Evolutionary conservation across 2,888 invertebrate species (phyloP).

Genomic region (Acleris holmiana): DNA sequence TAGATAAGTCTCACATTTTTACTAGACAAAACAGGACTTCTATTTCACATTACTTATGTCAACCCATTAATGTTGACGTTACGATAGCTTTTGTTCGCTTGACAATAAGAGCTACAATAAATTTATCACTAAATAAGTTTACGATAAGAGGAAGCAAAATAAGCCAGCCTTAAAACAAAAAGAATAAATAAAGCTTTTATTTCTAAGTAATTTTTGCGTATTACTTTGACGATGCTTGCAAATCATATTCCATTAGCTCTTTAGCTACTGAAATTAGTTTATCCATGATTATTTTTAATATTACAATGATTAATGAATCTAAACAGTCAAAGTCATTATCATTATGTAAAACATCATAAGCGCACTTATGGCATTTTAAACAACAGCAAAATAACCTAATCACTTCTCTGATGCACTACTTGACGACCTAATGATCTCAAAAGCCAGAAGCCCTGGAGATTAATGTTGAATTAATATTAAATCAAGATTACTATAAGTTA

Average conservation of each 20-base stretch:
- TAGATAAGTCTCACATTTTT: no score
- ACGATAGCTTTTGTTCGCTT: no score
- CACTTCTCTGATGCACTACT: conserved; percentile 9
- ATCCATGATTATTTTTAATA: not conserved
- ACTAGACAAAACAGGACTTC: no score
- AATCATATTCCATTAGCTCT: not conserved
- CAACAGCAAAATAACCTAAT: conserved; percentile 11
- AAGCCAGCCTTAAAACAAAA: no score
- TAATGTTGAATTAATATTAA: conserved; percentile 50
- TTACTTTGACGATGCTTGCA: no score
- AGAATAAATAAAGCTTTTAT: no score
- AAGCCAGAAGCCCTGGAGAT: conserved; percentile 46
- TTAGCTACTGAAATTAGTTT: not conserved
- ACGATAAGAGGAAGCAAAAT: no score
- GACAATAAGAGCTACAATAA: no score
- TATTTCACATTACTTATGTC: no score
- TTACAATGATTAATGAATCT: not conserved
- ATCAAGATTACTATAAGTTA: conserved; percentile 56
- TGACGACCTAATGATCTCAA: conserved; percentile 18
- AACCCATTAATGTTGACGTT: no score
- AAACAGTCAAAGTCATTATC: not conserved
- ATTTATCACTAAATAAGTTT: no score
- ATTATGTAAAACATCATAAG: not conserved
- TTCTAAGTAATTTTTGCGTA: no score
- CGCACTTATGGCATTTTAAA: not conserved